Conservation (phyloP, 2,113 vertebrate genomes). For the Periophthalmus modestus region DNA sequence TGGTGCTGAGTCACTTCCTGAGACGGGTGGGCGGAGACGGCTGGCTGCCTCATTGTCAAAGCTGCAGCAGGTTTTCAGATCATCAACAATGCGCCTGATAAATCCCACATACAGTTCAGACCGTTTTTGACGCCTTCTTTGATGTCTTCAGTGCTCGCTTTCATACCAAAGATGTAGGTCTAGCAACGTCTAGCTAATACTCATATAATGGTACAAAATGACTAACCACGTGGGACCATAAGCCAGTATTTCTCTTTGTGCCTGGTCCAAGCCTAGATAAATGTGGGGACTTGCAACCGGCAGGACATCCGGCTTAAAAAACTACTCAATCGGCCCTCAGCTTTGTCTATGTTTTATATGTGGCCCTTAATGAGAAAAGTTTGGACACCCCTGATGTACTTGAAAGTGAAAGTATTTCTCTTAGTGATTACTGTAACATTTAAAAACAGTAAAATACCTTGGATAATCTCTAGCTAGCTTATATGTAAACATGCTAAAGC, state of each 20-base stretch:
- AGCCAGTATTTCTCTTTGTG: not conserved
- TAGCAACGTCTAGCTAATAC: not conserved
- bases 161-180: not conserved
- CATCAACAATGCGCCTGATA: not conserved
- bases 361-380: too few species aligned
- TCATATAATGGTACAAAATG: not conserved
- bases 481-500: not conserved
- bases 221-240: not conserved
- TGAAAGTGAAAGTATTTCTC: not conserved
- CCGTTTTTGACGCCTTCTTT: too few species aligned
- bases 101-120: not conserved
- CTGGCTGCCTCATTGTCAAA: constrained; percentile 28
- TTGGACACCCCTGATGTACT: too few species aligned
- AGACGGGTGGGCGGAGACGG: constrained; percentile 23
- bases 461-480: not conserved
- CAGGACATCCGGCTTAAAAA: not conserved
- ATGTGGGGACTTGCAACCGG: not conserved
- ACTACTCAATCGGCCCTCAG: too few species aligned
- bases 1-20: constrained; percentile 70
- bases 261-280: not conserved
- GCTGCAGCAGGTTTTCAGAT: constrained; percentile 16
- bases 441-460: not conserved
- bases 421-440: not conserved
- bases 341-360: too few species aligned
- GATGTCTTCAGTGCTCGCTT: not conserved